Conservation (phyloP, 2,113 vertebrate species). For the Gymnocephalus cernua region DNA sequence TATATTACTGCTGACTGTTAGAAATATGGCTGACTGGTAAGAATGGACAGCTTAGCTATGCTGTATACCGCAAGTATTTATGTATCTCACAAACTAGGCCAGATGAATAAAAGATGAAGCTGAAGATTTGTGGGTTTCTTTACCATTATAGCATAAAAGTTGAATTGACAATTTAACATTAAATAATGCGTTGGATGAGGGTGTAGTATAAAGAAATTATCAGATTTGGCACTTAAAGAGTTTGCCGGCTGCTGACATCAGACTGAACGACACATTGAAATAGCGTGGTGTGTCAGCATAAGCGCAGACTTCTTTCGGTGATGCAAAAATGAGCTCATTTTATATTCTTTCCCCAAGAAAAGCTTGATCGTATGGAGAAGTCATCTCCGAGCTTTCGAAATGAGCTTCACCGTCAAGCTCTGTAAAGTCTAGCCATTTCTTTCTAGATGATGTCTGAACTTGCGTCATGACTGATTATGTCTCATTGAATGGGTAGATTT, state of each 20-base stretch:
- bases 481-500: constrained; percentile 18
- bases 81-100: constrained; percentile 50
- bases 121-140: constrained; percentile 62
- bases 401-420: background rate
- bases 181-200: constrained; percentile 52
- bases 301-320: background rate
- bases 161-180: constrained; percentile 67
- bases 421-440: constrained; percentile 19
- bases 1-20: constrained; percentile 46
- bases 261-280: constrained; percentile 46
- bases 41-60: constrained; percentile 15
- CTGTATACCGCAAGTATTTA: constrained; percentile 27
- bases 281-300: constrained; percentile 35
- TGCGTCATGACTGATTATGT: constrained; percentile 37
- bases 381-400: constrained; percentile 23
- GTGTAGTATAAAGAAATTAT: constrained; percentile 28
- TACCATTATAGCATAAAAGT: constrained; percentile 49
- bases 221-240: constrained; percentile 30
- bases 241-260: constrained; percentile 36
- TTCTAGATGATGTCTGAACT: constrained; percentile 20
- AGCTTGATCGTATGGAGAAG: constrained; percentile 18
- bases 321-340: constrained; percentile 25
- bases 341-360: constrained; percentile 7
- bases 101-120: constrained; percentile 66
- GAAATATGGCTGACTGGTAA: constrained; percentile 24